Evolutionary conservation across 2,113 vertebrate species (phyloP), one percentile per base, ranked within the genome.

Genomic region (Cyanoliseus patagonus): DNA sequence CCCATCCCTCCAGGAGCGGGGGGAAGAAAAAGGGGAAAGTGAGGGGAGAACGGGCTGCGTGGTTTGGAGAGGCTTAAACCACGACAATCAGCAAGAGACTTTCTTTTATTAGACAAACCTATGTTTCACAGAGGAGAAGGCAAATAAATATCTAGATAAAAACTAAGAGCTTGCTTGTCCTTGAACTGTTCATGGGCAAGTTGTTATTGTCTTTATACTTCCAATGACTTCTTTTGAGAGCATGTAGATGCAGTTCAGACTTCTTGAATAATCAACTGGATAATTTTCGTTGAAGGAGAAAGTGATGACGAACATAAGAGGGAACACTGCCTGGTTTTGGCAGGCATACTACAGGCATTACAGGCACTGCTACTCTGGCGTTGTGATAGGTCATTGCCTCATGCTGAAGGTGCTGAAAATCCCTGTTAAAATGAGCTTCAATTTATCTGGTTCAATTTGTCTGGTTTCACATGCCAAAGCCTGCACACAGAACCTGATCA

Each of bases 301-400:
- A 53, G 28, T 46, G 13, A 4, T 72, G 17, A 79, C 1, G 1
- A 42, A 17, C 13, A 7, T 27, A 41, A 59, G 37, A 37, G 35
- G 37, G 24, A 92, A 8, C 6, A 10, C 8, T 57, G 17, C 19
- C 10, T 68, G 22, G 7, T 42, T 74, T 17, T 53, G 15, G 23
- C 12, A 85, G 62, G 15, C 30, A 14, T 64, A 17, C 5, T 41
- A 5, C 0, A 0, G 69, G 57, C 20, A 7, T 55, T 64, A 77
- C 10, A 90, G 35, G 39, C 13, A 55, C 31, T 46, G 31, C 74
- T 94, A 2, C 42, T 70, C 39, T 92, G 52, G 7, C 27, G 7
- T 3, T 33, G 7, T 27, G 42, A 4, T 3, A 42, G 30, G 17
- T 44, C 31, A 46, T 24, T 78, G 35, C 30, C 25, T 73, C 11